Base-by-base conservation (phyloP, 2,888 invertebrate genomes). In the Prosapia bicincta region DNA sequence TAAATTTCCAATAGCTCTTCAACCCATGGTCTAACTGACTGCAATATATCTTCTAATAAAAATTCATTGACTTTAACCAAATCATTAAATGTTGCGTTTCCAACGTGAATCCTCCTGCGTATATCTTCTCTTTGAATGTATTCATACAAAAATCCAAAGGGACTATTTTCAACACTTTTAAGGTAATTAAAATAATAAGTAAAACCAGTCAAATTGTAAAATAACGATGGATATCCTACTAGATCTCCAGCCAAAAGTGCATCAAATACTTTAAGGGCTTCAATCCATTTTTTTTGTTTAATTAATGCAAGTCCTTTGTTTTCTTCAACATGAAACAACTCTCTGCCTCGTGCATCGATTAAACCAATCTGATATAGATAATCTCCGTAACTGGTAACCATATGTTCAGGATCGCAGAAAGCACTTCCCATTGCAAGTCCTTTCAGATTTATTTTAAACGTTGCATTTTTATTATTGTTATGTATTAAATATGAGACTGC, bases 371-470 rank as follows among this genome's bases (percentile, higher is more conserved):
- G 93, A 82, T 93, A 93, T 73, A 95, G 87, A 84, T 94, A 94
- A 82, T 93, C 91, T 1, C 93, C 90, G 83, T 95, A 95, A 13
- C 74, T 66, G 1, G 54, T 20, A 6, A 94, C 83, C 84, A 95
- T 94, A 85, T 94, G 90, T 77, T 89, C 87, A 0, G 95, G 95
- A 85, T 95, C 95, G 77, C 91, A 90, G 0, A 94, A 85, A 0
- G 95, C 95, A 84, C 95, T 95, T 0, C 95, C 95, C 80, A 95
- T 94, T 0, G 90, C 89, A 77, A 93, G 83, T 5, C 92, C 93
- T 85, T 90, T 88, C 38, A 91, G 83, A 83, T 93, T 93, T n/a
- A 94, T 92, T 84, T 90, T 91, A 6, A 88, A 85, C 70, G 86
- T 84, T 0, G 91, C 89, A 6, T 80, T 83, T 7, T 87, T 86